Conservation (phyloP, 2,797 vertebrate species). For the Macropodus opercularis region DNA sequence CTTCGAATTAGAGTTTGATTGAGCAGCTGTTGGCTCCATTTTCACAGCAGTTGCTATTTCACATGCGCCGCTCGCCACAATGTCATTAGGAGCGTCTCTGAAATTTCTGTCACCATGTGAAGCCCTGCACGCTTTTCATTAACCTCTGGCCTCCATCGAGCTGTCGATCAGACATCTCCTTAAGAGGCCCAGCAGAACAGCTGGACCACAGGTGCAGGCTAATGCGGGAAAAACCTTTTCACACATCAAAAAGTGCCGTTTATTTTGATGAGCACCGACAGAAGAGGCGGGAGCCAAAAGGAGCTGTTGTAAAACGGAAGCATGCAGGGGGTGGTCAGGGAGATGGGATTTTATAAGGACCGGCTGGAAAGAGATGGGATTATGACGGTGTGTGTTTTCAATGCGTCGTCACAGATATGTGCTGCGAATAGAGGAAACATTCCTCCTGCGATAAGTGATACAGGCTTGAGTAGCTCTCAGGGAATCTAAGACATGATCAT, state of each 20-base stretch:
- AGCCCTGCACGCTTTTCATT: conserved; percentile 30
- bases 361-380: conserved; percentile 33
- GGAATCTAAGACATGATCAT: conserved; percentile 66
- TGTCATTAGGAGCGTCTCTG: conserved; percentile 51
- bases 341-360: conserved; percentile 34
- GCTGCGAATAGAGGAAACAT: conserved; percentile 44
- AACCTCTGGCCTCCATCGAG: conserved; percentile 53
- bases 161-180: conserved; percentile 55
- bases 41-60: conserved; percentile 64
- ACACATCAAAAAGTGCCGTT: neutral
- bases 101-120: conserved; percentile 57
- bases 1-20: conserved; percentile 48
- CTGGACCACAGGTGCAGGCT: neutral
- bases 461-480: conserved; percentile 47
- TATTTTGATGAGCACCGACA: neutral
- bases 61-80: conserved; percentile 26
- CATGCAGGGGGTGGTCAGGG: conserved; percentile 9
- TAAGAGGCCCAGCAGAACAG: conserved; percentile 6
- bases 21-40: conserved; percentile 39
- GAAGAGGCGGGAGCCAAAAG: neutral
- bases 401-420: conserved; percentile 31
- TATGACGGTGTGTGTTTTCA: conserved; percentile 42
- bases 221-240: neutral
- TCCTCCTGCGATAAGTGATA: conserved; percentile 65
- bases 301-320: neutral